These are phyloP conservation scores for Sisor rabdophorus DNA, from an alignment of 2,113 vertebrate genomes.

Conservation along the genomic window DNA sequence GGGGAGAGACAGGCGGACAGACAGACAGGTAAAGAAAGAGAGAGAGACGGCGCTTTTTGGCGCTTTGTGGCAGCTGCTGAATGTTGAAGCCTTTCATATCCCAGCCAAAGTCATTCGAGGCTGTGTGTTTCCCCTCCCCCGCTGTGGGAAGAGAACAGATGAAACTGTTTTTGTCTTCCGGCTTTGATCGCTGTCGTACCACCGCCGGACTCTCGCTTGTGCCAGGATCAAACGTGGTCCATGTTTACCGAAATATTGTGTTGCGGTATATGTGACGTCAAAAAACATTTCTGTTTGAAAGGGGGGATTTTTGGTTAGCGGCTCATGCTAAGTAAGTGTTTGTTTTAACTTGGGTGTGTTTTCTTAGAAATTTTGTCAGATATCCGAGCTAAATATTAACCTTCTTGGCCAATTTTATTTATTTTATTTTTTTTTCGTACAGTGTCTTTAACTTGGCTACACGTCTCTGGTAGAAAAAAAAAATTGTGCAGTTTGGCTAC, in stretches of 20 bases:
- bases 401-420: neutral
- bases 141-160: constrained; percentile 68
- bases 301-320: neutral
- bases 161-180: constrained; percentile 68
- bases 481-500: neutral
- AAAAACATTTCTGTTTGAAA: neutral
- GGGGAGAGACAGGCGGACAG: no score
- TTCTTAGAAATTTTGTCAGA: neutral
- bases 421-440: neutral
- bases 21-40: no score
- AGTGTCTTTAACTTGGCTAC: neutral
- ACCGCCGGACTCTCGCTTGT: constrained; percentile 27
- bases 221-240: neutral
- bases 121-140: constrained; percentile 43
- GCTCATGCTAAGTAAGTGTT: neutral
- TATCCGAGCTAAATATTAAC: neutral
- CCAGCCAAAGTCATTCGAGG: constrained; percentile 73
- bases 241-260: constrained; percentile 4
- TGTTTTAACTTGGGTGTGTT: no score
- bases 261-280: neutral
- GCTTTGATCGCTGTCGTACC: constrained; percentile 42
- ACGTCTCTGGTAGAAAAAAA: neutral
- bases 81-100: constrained; percentile 73
- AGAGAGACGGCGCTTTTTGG: no score
- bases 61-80: constrained; percentile 69